Percentiles rank a stretch among this genome's conserved stretches.
These are phyloP conservation scores for Pantherophis vulpinus DNA, from an alignment of 2,797 vertebrate species.

Conservation along the genomic window DNA sequence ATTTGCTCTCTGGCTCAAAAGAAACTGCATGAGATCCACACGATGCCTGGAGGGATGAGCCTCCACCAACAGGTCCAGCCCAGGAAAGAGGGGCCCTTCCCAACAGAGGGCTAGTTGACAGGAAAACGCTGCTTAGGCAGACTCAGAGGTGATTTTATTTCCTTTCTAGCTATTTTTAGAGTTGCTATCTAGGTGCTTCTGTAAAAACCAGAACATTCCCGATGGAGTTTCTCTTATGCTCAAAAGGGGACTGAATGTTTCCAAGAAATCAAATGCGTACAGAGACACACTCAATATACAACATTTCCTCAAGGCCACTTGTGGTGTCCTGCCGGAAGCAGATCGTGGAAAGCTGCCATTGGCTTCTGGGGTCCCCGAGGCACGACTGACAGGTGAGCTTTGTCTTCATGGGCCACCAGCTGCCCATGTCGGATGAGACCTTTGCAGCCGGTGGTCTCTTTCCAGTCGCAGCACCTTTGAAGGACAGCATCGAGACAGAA, in stretches of 20 bases:
- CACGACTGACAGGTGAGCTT: neutral
- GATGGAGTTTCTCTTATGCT: neutral
- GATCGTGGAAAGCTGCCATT: neutral
- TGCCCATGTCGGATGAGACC: neutral
- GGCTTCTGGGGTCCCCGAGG: neutral
- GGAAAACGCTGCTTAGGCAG: conserved; percentile 22
- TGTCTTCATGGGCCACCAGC: neutral
- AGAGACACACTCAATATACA: neutral
- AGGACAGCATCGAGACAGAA: neutral
- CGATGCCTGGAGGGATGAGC: neutral
- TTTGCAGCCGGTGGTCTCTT: neutral
- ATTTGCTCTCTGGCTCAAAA: neutral
- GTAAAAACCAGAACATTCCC: neutral
- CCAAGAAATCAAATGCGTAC: neutral
- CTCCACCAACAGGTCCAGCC: neutral
- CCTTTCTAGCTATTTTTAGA: neutral
- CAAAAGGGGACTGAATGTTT: neutral
- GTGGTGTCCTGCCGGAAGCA: neutral
- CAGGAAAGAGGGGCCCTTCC: neutral
- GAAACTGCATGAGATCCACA: neutral
- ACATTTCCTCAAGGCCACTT: neutral
- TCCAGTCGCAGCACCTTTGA: neutral
- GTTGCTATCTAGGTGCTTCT: neutral
- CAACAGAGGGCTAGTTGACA: neutral
- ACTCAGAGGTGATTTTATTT: neutral